Percentiles rank a stretch among this genome's conserved stretches.
These are phyloP conservation scores for Copsychus sechellarum DNA, from an alignment of 2,113 vertebrate species.

Conservation along the genomic window DNA sequence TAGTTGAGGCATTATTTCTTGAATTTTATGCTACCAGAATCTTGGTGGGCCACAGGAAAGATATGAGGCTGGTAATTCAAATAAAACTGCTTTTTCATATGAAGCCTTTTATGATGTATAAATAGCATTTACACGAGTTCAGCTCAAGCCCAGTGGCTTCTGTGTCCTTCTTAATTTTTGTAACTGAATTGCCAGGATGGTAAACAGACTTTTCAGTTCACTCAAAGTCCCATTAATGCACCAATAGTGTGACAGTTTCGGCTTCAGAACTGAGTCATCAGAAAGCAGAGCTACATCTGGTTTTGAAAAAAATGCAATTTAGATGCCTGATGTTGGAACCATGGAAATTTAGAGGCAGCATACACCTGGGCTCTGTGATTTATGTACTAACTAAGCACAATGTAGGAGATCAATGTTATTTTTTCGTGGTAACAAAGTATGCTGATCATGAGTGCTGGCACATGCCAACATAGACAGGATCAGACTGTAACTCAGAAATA, in stretches of 20 bases:
- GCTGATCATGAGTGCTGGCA: neutral
- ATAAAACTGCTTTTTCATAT: neutral
- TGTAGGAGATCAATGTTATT: neutral
- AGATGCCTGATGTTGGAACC: neutral
- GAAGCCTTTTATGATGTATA: neutral
- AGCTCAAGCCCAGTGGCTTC: neutral
- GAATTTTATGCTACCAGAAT: neutral
- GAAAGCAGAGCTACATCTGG: neutral
- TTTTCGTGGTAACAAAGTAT: neutral
- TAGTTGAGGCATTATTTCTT: neutral
- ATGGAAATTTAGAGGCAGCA: neutral
- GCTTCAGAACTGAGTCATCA: neutral
- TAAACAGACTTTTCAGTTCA: neutral
- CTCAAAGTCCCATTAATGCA: neutral
- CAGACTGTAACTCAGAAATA: neutral
- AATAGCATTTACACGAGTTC: neutral
- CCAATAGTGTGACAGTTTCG: neutral
- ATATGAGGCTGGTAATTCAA: neutral
- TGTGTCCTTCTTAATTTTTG: neutral
- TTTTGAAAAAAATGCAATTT: neutral
- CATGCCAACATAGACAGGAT: neutral
- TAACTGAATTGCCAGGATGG: neutral
- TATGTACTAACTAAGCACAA: neutral
- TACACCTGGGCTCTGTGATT: neutral
- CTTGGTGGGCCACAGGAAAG: neutral